These are phyloP conservation scores for Pammene aurita DNA, from an alignment of 2,888 invertebrate species.

Conservation along the genomic window DNA sequence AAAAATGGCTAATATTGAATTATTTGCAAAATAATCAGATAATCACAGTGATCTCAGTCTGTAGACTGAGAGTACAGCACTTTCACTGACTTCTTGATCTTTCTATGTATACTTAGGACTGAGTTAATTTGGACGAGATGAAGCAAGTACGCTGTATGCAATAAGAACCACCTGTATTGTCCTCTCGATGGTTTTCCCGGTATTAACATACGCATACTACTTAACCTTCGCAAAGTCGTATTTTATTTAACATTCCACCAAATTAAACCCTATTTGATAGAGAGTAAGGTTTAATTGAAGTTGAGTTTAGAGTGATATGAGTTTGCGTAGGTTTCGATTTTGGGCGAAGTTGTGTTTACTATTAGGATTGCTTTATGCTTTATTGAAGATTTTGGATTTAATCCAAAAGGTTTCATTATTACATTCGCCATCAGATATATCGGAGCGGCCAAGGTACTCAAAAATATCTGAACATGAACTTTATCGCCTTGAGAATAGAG, in stretches of 20 bases:
- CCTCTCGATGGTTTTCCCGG: constrained; percentile 25
- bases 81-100: no score
- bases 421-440: no score
- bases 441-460: no score
- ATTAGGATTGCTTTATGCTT: constrained; percentile 4
- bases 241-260: not conserved
- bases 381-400: constrained; percentile 11
- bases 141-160: not conserved
- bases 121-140: no score
- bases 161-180: constrained; percentile 3
- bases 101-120: no score
- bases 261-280: not conserved
- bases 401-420: constrained; percentile 15
- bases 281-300: not conserved
- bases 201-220: constrained; percentile 18
- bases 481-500: no score
- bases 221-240: constrained; percentile 4
- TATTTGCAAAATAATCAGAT: no score
- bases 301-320: not conserved
- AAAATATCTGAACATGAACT: no score
- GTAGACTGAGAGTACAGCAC: no score
- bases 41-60: no score
- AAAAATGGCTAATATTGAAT: no score
- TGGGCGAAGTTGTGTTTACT: constrained; percentile 1
- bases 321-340: not conserved